These are phyloP conservation scores for Centrocercus urophasianus DNA, from an alignment of 2,113 vertebrate genomes.

Conservation along the genomic window DNA sequence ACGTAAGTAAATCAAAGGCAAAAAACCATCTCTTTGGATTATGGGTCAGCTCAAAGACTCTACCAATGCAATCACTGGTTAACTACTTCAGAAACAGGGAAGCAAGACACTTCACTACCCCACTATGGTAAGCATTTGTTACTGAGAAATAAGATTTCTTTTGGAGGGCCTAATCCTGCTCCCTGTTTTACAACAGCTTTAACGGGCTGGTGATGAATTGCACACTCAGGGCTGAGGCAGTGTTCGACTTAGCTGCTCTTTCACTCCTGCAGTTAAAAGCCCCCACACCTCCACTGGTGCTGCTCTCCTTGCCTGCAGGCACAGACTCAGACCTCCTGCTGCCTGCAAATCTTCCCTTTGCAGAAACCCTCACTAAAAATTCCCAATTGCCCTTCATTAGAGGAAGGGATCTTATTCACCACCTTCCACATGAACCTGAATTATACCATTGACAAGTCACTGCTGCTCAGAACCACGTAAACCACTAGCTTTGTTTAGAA, in stretches of 20 bases:
- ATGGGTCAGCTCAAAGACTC: neutral
- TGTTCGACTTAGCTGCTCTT: neutral
- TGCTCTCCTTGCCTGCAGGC: slow-evolving; percentile 37
- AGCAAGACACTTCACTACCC: neutral
- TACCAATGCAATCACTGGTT: neutral
- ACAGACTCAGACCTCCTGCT: slow-evolving; percentile 56
- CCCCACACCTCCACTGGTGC: neutral
- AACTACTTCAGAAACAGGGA: neutral
- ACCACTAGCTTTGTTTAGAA: slow-evolving; percentile 35
- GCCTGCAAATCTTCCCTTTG: slow-evolving; percentile 18
- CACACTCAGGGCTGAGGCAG: neutral
- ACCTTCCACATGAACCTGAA: slow-evolving; percentile 63
- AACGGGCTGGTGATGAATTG: neutral
- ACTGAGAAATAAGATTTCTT: neutral
- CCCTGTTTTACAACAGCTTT: neutral
- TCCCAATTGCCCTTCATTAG: slow-evolving; percentile 19
- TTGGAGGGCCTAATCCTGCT: neutral
- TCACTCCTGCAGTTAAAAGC: neutral
- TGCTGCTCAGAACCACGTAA: slow-evolving; percentile 20
- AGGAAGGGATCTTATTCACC: slow-evolving; percentile 49
- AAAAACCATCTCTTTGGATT: neutral
- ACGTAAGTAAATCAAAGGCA: neutral
- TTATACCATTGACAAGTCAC: slow-evolving; percentile 48
- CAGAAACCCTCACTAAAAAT: slow-evolving; percentile 31
- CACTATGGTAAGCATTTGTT: neutral